These are phyloP conservation scores for Drusus annulatus DNA, from an alignment of 1,140 invertebrate genomes.

Conservation along the genomic window DNA sequence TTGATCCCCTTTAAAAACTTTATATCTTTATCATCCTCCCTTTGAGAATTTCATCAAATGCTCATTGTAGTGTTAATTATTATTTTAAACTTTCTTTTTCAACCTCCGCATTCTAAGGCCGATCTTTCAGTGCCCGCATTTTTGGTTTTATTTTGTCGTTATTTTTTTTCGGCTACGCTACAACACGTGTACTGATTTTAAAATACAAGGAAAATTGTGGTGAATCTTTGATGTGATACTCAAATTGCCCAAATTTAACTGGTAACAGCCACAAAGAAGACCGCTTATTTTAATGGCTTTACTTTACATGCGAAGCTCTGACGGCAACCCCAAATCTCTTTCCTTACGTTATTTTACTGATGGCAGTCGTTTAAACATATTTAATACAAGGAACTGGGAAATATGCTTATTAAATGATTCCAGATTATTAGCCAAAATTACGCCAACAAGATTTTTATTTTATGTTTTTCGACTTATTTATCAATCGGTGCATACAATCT, in stretches of 20 bases:
- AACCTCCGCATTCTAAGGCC: no score
- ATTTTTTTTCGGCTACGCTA: not conserved
- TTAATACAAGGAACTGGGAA: no score
- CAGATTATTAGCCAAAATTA: no score
- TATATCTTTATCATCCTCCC: conserved; percentile 47
- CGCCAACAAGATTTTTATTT: no score
- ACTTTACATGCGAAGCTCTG: conserved; percentile 8
- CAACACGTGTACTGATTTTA: conserved; percentile 30
- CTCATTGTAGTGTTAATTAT: conserved; percentile 20
- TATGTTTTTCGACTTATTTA: not conserved
- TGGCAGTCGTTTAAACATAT: no score
- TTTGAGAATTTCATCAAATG: conserved; percentile 16
- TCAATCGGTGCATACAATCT: not conserved
- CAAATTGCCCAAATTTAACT: conserved; percentile 18
- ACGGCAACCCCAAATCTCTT: not conserved
- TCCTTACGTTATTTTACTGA: not conserved
- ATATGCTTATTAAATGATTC: no score
- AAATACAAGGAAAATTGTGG: conserved; percentile 7
- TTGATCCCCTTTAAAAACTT: conserved; percentile 51
- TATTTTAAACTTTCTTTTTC: conserved; percentile 9
- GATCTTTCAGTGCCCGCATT: no score
- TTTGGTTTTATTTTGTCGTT: no score
- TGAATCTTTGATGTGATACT: conserved; percentile 33
- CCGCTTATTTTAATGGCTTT: conserved; percentile 28
- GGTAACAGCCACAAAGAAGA: conserved; percentile 14